These are phyloP conservation scores for Eupithecia centaureata DNA, from an alignment of 2,888 invertebrate species.

Conservation along the genomic window DNA sequence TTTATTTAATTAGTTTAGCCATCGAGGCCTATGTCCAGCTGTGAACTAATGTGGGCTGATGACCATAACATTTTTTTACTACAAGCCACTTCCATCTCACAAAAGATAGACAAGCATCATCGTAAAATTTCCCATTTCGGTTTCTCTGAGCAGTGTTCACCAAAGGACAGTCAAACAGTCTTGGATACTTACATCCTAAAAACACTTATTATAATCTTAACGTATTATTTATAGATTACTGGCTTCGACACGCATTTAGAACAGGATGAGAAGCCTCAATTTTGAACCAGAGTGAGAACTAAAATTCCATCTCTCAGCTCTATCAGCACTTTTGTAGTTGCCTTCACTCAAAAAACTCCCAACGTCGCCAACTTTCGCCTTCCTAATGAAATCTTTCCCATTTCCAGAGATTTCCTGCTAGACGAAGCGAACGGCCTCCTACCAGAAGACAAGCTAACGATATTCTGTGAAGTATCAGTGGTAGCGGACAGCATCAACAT, in stretches of 20 bases:
- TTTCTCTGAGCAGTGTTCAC: no score
- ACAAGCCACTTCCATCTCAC: neutral
- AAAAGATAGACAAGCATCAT: no score
- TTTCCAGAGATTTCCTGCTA: slow-evolving; percentile 95
- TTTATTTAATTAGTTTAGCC: neutral
- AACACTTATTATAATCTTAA: neutral
- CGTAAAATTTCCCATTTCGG: no score
- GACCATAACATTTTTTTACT: neutral
- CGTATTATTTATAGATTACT: neutral
- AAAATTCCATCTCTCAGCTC: neutral
- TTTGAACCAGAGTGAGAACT: neutral
- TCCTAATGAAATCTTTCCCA: slow-evolving; percentile 29
- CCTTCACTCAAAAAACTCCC: neutral
- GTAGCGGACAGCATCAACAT: slow-evolving; percentile 99
- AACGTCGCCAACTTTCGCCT: neutral
- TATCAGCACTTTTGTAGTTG: neutral
- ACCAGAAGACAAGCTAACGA: slow-evolving; percentile 99
- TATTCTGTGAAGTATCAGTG: slow-evolving; percentile 98
- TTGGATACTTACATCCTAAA: neutral
- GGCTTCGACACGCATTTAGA: neutral
- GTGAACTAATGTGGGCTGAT: neutral
- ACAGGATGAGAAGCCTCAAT: neutral
- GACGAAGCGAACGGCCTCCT: slow-evolving; percentile 99
- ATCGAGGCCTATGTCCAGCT: neutral
- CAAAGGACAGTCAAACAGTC: no score